A percentile compares a stretch with the other conserved stretches of the same genome.
Evolutionary conservation across 2,113 vertebrate genomes (phyloP).

Genomic region (Vombatus ursinus): DNA sequence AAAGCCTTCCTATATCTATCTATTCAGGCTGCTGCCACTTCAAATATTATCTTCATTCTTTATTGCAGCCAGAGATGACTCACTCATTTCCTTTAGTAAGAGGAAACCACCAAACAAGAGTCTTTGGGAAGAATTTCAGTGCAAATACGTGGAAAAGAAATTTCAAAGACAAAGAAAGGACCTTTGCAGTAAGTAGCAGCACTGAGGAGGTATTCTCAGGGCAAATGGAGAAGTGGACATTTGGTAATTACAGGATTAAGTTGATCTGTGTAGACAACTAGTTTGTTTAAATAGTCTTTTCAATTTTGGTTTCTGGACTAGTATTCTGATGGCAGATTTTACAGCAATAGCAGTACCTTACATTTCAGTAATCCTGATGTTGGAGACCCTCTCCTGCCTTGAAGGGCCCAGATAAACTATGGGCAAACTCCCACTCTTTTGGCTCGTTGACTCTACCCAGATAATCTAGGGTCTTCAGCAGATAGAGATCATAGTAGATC

Average conservation of each 20-base stretch:
- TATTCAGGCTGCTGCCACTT: conserved; percentile 60
- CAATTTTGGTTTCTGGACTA: background rate
- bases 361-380: background rate
- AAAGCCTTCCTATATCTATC: conserved; percentile 64
- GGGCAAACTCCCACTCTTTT: background rate
- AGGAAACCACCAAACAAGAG: conserved; percentile 41
- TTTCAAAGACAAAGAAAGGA: conserved; percentile 38
- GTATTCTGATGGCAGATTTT: background rate
- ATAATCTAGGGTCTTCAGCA: background rate
- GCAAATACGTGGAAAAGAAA: conserved; percentile 62
- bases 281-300: background rate
- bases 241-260: background rate
- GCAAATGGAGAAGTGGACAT: background rate
- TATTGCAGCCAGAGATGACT: conserved; percentile 67
- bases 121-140: conserved; percentile 39
- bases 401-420: background rate
- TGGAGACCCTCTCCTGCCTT: background rate
- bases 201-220: background rate
- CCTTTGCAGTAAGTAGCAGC: conserved; percentile 22
- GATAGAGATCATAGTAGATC: background rate
- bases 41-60: conserved; percentile 68
- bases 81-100: conserved; percentile 61
- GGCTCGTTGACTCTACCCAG: background rate
- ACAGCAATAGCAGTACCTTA: background rate
- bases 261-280: background rate